These are phyloP conservation scores for Arnoldichthys spilopterus DNA, from an alignment of 2,797 vertebrate genomes.

Conservation along the genomic window DNA sequence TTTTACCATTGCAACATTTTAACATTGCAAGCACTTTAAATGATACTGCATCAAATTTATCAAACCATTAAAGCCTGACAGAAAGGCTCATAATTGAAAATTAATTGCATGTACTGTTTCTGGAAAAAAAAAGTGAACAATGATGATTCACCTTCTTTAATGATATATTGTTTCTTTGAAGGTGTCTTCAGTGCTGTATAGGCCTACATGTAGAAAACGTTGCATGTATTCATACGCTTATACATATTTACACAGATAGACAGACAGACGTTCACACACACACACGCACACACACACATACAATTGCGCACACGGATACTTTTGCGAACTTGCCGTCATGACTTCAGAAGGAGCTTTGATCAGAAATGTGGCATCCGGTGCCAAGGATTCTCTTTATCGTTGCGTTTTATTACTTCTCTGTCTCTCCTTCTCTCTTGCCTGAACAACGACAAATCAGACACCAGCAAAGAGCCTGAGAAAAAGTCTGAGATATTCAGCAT, in stretches of 20 bases:
- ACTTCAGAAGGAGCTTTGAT: slow-evolving; percentile 80
- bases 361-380: slow-evolving; percentile 73
- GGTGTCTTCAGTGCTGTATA: background rate
- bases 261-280: slow-evolving; percentile 33
- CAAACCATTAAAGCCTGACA: background rate
- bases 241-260: slow-evolving; percentile 31
- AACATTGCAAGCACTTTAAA: background rate
- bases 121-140: background rate
- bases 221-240: slow-evolving; percentile 25
- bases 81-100: background rate
- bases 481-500: slow-evolving; percentile 28
- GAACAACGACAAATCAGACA: slow-evolving; percentile 61
- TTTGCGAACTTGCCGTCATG: slow-evolving; percentile 61
- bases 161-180: background rate
- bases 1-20: no score
- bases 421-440: slow-evolving; percentile 66
- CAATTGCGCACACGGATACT: slow-evolving; percentile 48
- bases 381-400: slow-evolving; percentile 71
- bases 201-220: background rate
- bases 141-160: background rate
- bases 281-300: slow-evolving; percentile 44
- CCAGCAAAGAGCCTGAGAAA: slow-evolving; percentile 58
- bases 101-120: slow-evolving; percentile 1
- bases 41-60: background rate
- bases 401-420: slow-evolving; percentile 69